phyloP scores from a whole-genome alignment of 2,888 invertebrate genomes.

The Apamea crenata region DNA sequence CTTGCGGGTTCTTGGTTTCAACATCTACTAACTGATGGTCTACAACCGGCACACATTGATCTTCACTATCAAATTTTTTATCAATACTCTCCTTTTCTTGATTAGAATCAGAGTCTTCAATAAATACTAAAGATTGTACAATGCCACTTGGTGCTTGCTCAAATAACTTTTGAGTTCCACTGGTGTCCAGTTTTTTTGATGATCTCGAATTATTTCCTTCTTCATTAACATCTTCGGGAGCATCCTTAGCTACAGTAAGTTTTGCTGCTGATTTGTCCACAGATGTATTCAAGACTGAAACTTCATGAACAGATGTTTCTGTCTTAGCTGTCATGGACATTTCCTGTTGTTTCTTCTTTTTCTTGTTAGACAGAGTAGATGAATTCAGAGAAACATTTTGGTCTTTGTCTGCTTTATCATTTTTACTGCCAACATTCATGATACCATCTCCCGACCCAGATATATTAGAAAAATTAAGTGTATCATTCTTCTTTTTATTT shows the following conservation, averaged over 20 bases:
- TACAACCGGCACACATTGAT: conserved; percentile 85
- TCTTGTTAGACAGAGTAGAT: conserved; percentile 52
- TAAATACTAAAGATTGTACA: conserved; percentile 74
- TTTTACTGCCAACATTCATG: conserved; percentile 42
- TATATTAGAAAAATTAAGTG: conserved; percentile 44
- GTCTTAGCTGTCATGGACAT: conserved; percentile 32
- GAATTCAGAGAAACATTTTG: conserved; percentile 36
- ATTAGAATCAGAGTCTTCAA: conserved; percentile 83
- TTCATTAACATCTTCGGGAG: conserved; percentile 20
- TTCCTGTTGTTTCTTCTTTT: conserved; percentile 53
- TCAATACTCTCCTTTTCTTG: conserved; percentile 63
- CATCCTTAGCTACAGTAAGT: neutral
- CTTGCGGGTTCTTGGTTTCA: conserved; percentile 51
- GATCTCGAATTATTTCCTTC: conserved; percentile 18
- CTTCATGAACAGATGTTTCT: conserved; percentile 31
- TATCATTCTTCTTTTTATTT: conserved; percentile 59
- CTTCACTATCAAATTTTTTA: conserved; percentile 72
- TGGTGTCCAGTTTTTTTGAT: conserved; percentile 37
- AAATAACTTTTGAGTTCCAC: conserved; percentile 72
- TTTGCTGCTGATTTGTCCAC: conserved; percentile 28
- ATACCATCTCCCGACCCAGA: conserved; percentile 60
- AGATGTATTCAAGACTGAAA: conserved; percentile 29
- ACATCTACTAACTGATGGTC: conserved; percentile 64
- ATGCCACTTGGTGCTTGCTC: conserved; percentile 70
- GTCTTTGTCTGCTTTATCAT: conserved; percentile 10